Evolutionary conservation across 2,888 invertebrate species (phyloP).

Genomic region (Thereva unica): DNA sequence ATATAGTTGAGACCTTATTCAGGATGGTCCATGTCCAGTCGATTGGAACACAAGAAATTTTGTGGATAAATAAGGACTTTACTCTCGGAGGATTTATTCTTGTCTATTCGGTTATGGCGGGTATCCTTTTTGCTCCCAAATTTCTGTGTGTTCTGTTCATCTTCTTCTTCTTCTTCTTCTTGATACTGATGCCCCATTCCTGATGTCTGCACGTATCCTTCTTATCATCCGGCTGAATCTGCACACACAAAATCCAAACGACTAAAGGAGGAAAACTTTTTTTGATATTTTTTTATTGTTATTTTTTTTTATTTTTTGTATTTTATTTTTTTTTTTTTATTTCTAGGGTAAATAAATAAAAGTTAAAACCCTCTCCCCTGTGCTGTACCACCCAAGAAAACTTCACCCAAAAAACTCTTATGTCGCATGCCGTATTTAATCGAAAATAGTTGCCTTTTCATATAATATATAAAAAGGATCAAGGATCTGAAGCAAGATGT

Average conservation of each 20-base stretch:
- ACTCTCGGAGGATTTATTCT: constrained; percentile 30
- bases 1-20: constrained; percentile 14
- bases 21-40: constrained; percentile 27
- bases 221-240: constrained; percentile 27
- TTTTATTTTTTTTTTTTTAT: constrained; percentile 20
- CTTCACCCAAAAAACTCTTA: neutral
- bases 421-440: constrained; percentile 23
- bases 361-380: constrained; percentile 22
- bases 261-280: constrained; percentile 12
- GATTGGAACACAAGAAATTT: constrained; percentile 33
- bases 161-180: too few relatives aligned
- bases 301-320: constrained; percentile 18
- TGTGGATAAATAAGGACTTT: constrained; percentile 34
- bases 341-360: constrained; percentile 20
- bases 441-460: constrained; percentile 21
- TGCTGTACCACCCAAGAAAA: neutral
- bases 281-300: constrained; percentile 23
- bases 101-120: constrained; percentile 27
- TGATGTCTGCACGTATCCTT: constrained; percentile 24
- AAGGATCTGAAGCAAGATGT: constrained; percentile 16
- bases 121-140: constrained; percentile 15
- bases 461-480: neutral
- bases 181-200: constrained; percentile 14
- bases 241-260: constrained; percentile 17
- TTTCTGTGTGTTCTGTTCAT: neutral